Evolutionary conservation across 2,888 invertebrate species (phyloP), one percentile per base, ranked within the genome.

Genomic region (Exephanes ischioxanthus): DNA sequence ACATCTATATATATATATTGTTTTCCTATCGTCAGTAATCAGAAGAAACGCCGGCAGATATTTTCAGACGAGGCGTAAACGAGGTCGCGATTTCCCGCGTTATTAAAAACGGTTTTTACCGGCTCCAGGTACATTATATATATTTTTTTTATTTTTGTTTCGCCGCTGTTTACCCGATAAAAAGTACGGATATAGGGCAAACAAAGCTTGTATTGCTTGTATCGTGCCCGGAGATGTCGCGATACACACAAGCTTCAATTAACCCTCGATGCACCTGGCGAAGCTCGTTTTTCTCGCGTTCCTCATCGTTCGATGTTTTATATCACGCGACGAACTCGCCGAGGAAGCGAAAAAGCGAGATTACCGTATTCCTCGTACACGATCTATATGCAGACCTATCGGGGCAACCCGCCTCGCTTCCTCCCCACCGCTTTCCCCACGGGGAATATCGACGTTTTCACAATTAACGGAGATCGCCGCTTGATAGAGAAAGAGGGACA

Each of bases 361-460:
- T 68, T 61, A 45, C 30, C 14, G 5, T 61, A 22, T 75, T 67
- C 48, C 48, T n/a, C 33, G 41, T 22, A 30, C 30, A 30, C 14
- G 30, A 61, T 30, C 9, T 14, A 33, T 58, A n/a, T 33, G 33
- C 30, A 45, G 9, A 45, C n/a, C 19, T 41, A 45, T 61, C 58
- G 30, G 45, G 55, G 14, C 37, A 61, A 16, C 16, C 30, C 26
- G 37, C 70, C 63, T 53, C 70, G 41, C 70, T 48, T 63, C 63
- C 63, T 66, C 58, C 68, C 66, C 58, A 53, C 58, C 41, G 19
- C 22, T 68, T 76, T 11, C 75, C 51, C 63, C 22, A 71, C 16
- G 16, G 5, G 71, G 48, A 76, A 82, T 82, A 82, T 82, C 82
- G 82, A 82, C 77, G 63, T 77, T 82, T 82, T 71, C 77, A 66